These are phyloP conservation scores for Cataglyphis rosenhaueri DNA, from an alignment of 2,888 invertebrate species.

Conservation along the genomic window DNA sequence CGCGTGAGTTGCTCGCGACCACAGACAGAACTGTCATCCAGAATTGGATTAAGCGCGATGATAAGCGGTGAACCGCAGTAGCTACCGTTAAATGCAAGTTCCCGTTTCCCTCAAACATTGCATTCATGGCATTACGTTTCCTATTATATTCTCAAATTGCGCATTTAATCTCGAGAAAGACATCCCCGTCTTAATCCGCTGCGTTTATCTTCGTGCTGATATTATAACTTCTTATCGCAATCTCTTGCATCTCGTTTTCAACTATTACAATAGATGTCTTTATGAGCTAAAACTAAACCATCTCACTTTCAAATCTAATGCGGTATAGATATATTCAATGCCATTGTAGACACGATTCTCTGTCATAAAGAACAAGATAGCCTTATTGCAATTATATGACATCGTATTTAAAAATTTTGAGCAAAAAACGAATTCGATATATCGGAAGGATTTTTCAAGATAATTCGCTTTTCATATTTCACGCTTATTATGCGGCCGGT, in stretches of 20 bases:
- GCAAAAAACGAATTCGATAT: neutral
- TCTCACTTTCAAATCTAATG: slow-evolving; percentile 20
- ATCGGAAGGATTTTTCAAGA: slow-evolving; percentile 4
- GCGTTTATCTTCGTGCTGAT: slow-evolving; percentile 3
- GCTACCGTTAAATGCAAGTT: slow-evolving; percentile 69
- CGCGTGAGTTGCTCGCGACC: slow-evolving; percentile 67
- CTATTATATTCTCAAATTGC: slow-evolving; percentile 30
- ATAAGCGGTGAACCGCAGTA: slow-evolving; percentile 69
- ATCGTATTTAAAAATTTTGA: neutral
- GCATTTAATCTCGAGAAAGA: slow-evolving; percentile 6
- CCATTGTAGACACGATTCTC: neutral
- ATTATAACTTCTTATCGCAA: slow-evolving; percentile 2
- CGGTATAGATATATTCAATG: neutral
- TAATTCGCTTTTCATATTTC: neutral
- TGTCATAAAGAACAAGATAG: neutral
- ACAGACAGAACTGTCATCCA: slow-evolving; percentile 66
- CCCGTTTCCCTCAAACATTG: slow-evolving; percentile 52
- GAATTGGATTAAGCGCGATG: slow-evolving; percentile 63
- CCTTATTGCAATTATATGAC: neutral
- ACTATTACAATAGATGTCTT: neutral
- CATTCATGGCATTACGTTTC: slow-evolving; percentile 23
- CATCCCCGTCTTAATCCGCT: neutral
- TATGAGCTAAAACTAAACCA: neutral
- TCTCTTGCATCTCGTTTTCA: neutral
- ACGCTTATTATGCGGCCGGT: neutral